Base-by-base conservation (phyloP, 2,113 vertebrate species). In the Falcunculus frontatus region DNA sequence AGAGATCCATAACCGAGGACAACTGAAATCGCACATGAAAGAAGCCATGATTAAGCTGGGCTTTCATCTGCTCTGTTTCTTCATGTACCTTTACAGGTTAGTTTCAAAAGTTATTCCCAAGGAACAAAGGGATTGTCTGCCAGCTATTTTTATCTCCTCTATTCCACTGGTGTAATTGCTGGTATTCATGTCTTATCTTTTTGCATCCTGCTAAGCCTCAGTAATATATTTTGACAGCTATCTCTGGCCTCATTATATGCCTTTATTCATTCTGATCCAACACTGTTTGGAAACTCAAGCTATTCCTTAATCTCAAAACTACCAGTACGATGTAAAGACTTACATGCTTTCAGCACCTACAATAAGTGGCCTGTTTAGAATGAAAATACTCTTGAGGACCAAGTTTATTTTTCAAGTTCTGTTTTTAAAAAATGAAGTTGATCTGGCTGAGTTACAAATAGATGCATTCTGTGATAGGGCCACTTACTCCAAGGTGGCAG, bases 41-140 rank as follows among this genome's bases (percentile, higher is more conserved):
- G 99, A 99, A 97, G 98, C 99, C 92, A 99, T 99, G 99, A 98
- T 99, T 93, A 99, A 99, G 95, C 98, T 99, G 52, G 99, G 99
- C 46, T 99, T 99, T 98, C 99, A 99, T 94, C 98, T 99, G 89
- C 99, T 99, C 73, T 99, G 99, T 97, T 99, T 99, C 98, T 99
- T 99, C 97, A 99, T 99, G 97, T 99, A 99, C 93, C 97, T 99
- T 95, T 99, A 99, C 96, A 99, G 99, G 99, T 99, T 96, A 97
- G 98, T 96, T 57, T 90, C n/a, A 53, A 55, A 59, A 68, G 42
- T 82, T 63, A n/a, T 46, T 95, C 52, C 22, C 16, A 90, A 67
- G 41, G 41, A 95, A 95, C 82, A 93, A 87, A 94, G 64, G 35
- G 76, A 72, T 86, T 90, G 13, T 41, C 76, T 86, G 52, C 42